These are phyloP conservation scores for Lycaena phlaeas DNA, from an alignment of 2,888 invertebrate species.

Conservation along the genomic window DNA sequence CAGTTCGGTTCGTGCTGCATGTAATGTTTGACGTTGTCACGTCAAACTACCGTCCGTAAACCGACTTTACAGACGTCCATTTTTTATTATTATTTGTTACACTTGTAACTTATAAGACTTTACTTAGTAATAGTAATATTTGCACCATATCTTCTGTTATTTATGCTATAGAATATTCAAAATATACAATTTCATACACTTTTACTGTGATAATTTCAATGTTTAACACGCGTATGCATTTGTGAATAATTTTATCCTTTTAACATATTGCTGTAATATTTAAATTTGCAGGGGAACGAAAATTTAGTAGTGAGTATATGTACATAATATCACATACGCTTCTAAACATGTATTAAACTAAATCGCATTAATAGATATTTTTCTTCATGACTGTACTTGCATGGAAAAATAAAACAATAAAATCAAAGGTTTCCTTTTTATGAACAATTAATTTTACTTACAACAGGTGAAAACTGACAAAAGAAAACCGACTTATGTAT, in stretches of 20 bases:
- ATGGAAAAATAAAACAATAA: background rate
- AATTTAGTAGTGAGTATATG: conserved; percentile 69
- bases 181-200: conserved; percentile 3
- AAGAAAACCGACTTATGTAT: background rate
- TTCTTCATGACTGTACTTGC: conserved; percentile 1
- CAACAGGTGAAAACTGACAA: too few relatives aligned
- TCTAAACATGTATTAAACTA: too few relatives aligned
- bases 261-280: conserved; percentile 52
- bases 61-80: too few relatives aligned
- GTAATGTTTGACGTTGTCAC: too few relatives aligned
- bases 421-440: too few relatives aligned
- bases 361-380: background rate
- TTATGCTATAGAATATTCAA: conserved; percentile 3
- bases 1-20: too few relatives aligned
- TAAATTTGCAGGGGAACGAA: conserved; percentile 69
- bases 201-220: conserved; percentile 8
- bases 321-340: conserved; percentile 15
- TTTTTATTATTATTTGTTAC: too few relatives aligned
- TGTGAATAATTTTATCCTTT: conserved; percentile 54
- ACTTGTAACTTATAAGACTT: too few relatives aligned
- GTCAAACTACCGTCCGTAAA: too few relatives aligned
- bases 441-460: too few relatives aligned
- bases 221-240: conserved; percentile 19
- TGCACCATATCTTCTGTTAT: background rate
- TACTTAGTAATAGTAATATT: too few relatives aligned